phyloP scores from a whole-genome alignment of 2,888 invertebrate genomes.

The Noctua fimbriata region DNA sequence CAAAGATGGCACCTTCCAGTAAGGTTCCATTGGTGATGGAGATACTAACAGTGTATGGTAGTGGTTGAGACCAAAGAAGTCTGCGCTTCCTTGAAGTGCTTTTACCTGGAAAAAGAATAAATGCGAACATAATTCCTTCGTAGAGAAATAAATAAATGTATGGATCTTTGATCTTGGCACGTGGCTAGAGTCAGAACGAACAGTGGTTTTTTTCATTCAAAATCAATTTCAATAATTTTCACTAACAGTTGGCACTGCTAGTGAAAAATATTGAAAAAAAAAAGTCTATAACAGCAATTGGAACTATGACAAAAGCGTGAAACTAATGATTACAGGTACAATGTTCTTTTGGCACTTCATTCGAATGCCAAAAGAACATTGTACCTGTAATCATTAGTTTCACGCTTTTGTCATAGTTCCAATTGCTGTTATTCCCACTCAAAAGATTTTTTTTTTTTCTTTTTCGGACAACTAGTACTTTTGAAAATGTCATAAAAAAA shows the following conservation, averaged over 20 bases:
- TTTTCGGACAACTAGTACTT: background rate
- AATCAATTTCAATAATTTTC: too few species aligned
- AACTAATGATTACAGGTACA: too few species aligned
- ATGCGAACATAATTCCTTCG: background rate
- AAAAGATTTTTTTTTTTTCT: background rate
- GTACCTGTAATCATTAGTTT: background rate
- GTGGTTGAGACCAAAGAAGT: slow-evolving; percentile 91
- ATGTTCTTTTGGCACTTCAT: too few species aligned
- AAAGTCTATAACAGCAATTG: too few species aligned
- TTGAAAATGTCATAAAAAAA: background rate
- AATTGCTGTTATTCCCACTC: background rate
- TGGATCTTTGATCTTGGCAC: background rate
- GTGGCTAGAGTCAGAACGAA: background rate
- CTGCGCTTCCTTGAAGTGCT: slow-evolving; percentile 84
- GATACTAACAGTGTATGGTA: slow-evolving; percentile 87
- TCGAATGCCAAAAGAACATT: too few species aligned
- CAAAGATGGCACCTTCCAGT: slow-evolving; percentile 79
- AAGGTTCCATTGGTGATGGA: slow-evolving; percentile 76
- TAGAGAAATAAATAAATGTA: background rate
- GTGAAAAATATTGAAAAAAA: too few species aligned
- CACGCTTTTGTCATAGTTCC: background rate
- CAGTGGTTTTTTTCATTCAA: background rate
- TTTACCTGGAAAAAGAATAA: slow-evolving; percentile 74
- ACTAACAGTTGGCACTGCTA: too few species aligned
- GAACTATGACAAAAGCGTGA: too few species aligned